Evolutionary conservation across 2,888 invertebrate species (phyloP).

Genomic region (Lutraria lutraria): DNA sequence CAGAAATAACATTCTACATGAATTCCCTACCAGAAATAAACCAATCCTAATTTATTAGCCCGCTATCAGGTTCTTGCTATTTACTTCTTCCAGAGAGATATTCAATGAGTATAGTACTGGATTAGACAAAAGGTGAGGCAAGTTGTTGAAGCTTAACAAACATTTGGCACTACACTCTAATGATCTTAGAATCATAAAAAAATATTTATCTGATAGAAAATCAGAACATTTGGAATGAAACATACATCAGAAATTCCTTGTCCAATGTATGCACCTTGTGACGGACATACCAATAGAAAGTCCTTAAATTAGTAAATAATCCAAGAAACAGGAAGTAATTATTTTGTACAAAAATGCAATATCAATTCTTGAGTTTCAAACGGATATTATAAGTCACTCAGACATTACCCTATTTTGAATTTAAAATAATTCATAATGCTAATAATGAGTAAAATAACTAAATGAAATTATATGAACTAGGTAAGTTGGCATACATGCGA

Average conservation of each 20-base stretch:
- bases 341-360: no score
- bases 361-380: no score
- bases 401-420: no score
- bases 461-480: no score
- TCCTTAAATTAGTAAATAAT: no score
- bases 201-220: neutral
- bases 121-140: slow-evolving; percentile 10
- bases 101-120: neutral
- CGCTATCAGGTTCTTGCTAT: slow-evolving; percentile 2
- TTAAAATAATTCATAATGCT: no score
- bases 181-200: neutral
- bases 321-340: no score
- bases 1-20: neutral
- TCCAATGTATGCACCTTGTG: no score
- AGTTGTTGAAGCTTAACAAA: slow-evolving; percentile 1
- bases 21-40: neutral
- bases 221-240: neutral
- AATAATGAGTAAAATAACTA: no score
- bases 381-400: no score
- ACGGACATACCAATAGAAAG: no score
- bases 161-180: slow-evolving; percentile 5
- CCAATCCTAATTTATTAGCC: slow-evolving; percentile 13
- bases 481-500: no score
- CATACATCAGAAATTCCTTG: neutral
- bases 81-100: neutral